Evolutionary conservation across 30 jellyfish, hydroid and myxozoan genomes (phyloP).

Genomic region (Hydra vulgaris): DNA sequence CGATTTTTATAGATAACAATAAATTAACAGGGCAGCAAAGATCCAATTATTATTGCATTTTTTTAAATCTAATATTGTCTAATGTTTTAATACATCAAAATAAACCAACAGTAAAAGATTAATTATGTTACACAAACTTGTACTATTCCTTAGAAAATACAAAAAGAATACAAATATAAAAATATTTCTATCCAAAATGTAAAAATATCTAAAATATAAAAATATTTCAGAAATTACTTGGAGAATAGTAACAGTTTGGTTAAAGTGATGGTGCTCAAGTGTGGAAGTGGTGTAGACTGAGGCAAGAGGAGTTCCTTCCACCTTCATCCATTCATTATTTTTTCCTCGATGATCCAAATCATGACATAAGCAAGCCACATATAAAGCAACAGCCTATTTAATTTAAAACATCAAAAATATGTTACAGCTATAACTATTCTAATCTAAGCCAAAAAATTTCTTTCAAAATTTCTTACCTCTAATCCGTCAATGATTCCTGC

Average conservation of each 20-base stretch:
- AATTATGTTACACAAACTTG: too few species aligned
- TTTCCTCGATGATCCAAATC: constrained; percentile 98
- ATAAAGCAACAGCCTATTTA: constrained; percentile 66
- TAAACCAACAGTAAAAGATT: too few species aligned
- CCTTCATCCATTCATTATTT: constrained; percentile 96
- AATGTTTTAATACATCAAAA: too few species aligned
- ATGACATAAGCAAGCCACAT: constrained; percentile 90
- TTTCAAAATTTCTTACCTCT: constrained; percentile 43
- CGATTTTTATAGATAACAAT: too few species aligned
- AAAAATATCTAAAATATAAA: not conserved
- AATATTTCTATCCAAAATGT: too few species aligned
- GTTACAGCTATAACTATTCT: not conserved
- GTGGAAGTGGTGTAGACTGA: constrained; percentile 97
- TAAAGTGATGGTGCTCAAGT: constrained; percentile 90
- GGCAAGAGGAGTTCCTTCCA: constrained; percentile 88
- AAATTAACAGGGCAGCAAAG: too few species aligned
- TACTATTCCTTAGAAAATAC: too few species aligned
- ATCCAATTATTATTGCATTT: too few species aligned
- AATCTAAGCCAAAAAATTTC: not conserved
- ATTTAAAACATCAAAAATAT: not conserved
- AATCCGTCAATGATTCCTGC: constrained; percentile 58
- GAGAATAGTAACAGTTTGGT: constrained; percentile 82
- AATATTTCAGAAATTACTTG: constrained; percentile 38
- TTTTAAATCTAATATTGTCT: too few species aligned
- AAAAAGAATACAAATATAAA: too few species aligned